Evolutionary conservation across 2,113 vertebrate species (phyloP).

Genomic region (Acrocephalus kingi): DNA sequence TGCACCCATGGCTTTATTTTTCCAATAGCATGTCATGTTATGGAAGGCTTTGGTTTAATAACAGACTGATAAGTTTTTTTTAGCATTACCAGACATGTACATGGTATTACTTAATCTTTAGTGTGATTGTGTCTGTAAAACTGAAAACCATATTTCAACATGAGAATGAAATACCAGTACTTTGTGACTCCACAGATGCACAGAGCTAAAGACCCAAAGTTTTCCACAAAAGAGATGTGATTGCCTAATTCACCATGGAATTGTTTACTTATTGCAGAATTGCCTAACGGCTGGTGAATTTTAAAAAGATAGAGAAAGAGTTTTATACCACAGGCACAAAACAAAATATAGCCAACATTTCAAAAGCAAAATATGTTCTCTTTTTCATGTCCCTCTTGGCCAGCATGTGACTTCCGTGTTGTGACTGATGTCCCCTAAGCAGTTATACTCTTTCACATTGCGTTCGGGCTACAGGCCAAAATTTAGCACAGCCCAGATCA

Average conservation of each 20-base stretch:
- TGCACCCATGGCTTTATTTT: not conserved
- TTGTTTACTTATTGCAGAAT: slow-evolving; percentile 44
- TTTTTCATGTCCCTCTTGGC: slow-evolving; percentile 32
- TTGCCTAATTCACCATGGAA: slow-evolving; percentile 36
- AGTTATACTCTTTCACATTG: slow-evolving; percentile 16
- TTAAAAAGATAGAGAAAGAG: not conserved
- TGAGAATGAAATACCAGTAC: not conserved
- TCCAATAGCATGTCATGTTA: accelerated
- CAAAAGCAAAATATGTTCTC: slow-evolving; percentile 10
- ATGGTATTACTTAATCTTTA: not conserved
- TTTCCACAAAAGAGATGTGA: slow-evolving; percentile 28
- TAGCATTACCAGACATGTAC: not conserved
- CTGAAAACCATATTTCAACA: not conserved
- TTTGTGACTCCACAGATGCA: not conserved
- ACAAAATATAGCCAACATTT: slow-evolving; percentile 18
- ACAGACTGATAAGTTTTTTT: not conserved
- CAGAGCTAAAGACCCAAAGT: not conserved
- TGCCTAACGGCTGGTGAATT: slow-evolving; percentile 18
- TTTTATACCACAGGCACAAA: not conserved
- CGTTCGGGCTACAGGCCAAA: slow-evolving; percentile 32
- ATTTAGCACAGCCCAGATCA: not conserved
- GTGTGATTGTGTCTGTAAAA: not conserved
- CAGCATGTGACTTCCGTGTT: not conserved
- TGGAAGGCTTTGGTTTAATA: not conserved
- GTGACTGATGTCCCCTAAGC: slow-evolving; percentile 26